These are phyloP conservation scores for Malacosoma neustria DNA, from an alignment of 2,888 invertebrate genomes.

Conservation along the genomic window DNA sequence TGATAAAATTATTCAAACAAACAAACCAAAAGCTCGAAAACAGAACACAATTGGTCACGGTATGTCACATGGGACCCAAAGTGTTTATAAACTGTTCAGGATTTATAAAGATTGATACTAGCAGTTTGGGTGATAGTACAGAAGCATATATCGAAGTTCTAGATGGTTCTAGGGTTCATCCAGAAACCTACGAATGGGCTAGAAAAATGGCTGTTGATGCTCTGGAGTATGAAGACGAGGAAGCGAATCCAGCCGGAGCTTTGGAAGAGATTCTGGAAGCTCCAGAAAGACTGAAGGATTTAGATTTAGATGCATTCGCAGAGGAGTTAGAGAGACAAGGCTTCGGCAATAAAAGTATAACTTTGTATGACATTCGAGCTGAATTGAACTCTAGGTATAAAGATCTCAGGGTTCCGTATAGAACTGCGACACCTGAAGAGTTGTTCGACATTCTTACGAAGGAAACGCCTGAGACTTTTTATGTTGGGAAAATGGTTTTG, in stretches of 20 bases:
- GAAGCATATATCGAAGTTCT: constrained; percentile 96
- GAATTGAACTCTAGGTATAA: constrained; percentile 96
- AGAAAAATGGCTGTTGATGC: constrained; percentile 99
- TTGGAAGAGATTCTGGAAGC: constrained; percentile 97
- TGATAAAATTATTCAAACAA: constrained; percentile 90
- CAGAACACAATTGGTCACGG: constrained; percentile 94
- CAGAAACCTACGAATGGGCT: constrained; percentile 99
- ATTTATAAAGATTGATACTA: constrained; percentile 98
- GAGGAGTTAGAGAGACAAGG: constrained; percentile 96
- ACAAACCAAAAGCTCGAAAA: constrained; percentile 95
- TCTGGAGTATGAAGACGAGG: constrained; percentile 97
- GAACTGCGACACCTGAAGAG: constrained; percentile 88
- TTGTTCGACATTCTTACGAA: constrained; percentile 96
- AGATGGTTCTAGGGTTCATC: constrained; percentile 98
- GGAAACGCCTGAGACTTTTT: constrained; percentile 95
- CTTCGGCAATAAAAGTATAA: constrained; percentile 92
- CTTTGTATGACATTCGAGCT: constrained; percentile 96
- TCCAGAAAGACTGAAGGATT: constrained; percentile 94
- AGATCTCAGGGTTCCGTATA: constrained; percentile 87
- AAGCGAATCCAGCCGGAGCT: constrained; percentile 96
- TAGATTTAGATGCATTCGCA: constrained; percentile 98
- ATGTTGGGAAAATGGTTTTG: constrained; percentile 89
- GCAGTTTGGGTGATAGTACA: constrained; percentile 93
- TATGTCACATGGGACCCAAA: constrained; percentile 98
- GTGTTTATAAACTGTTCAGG: constrained; percentile 99